phyloP scores from a whole-genome alignment of 2,797 vertebrate species.

The Siniperca undulata region DNA sequence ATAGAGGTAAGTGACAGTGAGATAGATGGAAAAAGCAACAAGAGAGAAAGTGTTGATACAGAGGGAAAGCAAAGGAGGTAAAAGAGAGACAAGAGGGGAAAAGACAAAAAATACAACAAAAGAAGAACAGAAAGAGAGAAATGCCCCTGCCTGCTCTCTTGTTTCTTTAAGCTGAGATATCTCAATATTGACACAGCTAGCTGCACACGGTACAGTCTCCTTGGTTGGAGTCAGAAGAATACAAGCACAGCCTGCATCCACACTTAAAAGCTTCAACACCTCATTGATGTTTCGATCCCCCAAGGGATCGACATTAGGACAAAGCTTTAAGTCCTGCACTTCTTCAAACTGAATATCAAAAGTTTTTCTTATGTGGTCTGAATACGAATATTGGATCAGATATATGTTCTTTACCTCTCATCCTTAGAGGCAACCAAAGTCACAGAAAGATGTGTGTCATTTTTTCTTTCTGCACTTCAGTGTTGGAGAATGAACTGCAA shows the following conservation, averaged over 20 bases:
- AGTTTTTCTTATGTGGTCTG: conserved; percentile 38
- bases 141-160: conserved; percentile 34
- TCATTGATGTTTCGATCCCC: conserved; percentile 69
- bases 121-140: conserved; percentile 13
- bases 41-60: conserved; percentile 20
- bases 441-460: neutral
- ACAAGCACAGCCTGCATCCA: conserved; percentile 50
- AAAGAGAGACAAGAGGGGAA: conserved; percentile 1
- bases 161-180: conserved; percentile 46
- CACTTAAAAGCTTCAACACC: conserved; percentile 67
- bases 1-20: conserved; percentile 8
- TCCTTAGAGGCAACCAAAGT: conserved; percentile 30
- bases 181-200: conserved; percentile 60
- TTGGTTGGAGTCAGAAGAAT: conserved; percentile 60
- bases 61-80: conserved; percentile 5
- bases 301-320: conserved; percentile 59
- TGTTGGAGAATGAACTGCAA: neutral
- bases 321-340: conserved; percentile 54
- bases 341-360: conserved; percentile 71
- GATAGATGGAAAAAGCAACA: conserved; percentile 25
- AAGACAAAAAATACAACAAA: conserved; percentile 9
- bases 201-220: conserved; percentile 51
- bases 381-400: conserved; percentile 58
- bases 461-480: conserved; percentile 23
- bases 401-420: conserved; percentile 22